Conservation (phyloP, 2,797 vertebrate genomes). For the Periophthalmus magnuspinnatus region DNA sequence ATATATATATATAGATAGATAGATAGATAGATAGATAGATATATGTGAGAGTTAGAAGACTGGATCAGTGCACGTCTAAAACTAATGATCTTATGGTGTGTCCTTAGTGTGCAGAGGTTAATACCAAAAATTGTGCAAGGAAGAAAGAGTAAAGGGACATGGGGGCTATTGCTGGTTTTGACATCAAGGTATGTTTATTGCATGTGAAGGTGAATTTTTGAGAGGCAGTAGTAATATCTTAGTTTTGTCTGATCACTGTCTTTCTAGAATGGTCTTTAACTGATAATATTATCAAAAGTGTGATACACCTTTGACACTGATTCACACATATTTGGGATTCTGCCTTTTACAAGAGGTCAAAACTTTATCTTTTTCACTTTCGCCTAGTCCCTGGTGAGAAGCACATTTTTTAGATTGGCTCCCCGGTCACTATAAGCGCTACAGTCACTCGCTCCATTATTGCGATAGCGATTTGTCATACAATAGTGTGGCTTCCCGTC, state of each 20-base stretch:
- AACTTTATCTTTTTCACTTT: slow-evolving; percentile 17
- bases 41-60: no score
- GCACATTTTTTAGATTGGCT: slow-evolving; percentile 6
- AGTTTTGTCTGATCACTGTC: neutral
- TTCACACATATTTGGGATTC: slow-evolving; percentile 2
- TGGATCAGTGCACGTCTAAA: no score
- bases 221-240: neutral
- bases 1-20: no score
- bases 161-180: no score
- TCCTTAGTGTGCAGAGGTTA: neutral
- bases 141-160: neutral
- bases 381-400: neutral
- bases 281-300: slow-evolving; percentile 19
- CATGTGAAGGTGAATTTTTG: neutral
- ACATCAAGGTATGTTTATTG: neutral
- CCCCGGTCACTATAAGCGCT: neutral
- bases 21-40: no score
- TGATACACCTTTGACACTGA: slow-evolving; percentile 9
- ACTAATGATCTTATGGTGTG: no score
- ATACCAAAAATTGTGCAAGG: neutral
- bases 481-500: slow-evolving; percentile 63
- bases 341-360: slow-evolving; percentile 34
- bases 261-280: neutral
- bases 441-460: slow-evolving; percentile 14
- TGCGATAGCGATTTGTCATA: slow-evolving; percentile 24